These are phyloP conservation scores for Neoscelio sp. DNA, from an alignment of 2,888 invertebrate genomes.

Conservation along the genomic window DNA sequence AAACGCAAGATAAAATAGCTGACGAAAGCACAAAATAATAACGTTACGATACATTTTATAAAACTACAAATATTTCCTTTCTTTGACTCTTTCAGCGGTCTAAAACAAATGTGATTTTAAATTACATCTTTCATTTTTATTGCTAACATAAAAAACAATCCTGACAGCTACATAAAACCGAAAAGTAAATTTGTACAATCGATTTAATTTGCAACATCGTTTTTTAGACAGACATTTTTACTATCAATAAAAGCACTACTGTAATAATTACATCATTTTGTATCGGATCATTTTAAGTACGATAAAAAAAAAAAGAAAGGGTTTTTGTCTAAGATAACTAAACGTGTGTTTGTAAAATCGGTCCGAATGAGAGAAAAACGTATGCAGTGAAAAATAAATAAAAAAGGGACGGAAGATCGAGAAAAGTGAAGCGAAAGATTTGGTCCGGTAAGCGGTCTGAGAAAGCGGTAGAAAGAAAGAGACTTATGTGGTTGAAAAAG, in stretches of 20 bases:
- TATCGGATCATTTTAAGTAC: slow-evolving; percentile 15
- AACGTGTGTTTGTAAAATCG: slow-evolving; percentile 50
- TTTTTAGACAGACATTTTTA: slow-evolving; percentile 42
- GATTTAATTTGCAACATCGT: slow-evolving; percentile 26
- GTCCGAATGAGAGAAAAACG: slow-evolving; percentile 1
- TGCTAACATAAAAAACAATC: slow-evolving; percentile 5
- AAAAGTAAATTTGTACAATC: slow-evolving; percentile 39
- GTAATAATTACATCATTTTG: slow-evolving; percentile 55
- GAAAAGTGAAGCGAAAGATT: slow-evolving; percentile 28
- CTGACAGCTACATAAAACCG: slow-evolving; percentile 18
- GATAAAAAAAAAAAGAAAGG: neutral
- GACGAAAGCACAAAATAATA: too few species aligned
- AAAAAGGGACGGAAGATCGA: slow-evolving; percentile 4
- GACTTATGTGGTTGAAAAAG: slow-evolving; percentile 57
- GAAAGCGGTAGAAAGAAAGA: slow-evolving; percentile 53
- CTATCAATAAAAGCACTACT: slow-evolving; percentile 34
- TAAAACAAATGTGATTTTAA: slow-evolving; percentile 2
- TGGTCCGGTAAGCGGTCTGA: slow-evolving; percentile 17
- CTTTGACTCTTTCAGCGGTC: too few species aligned
- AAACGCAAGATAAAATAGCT: neutral
- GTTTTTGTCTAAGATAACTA: slow-evolving; percentile 51
- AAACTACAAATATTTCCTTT: neutral
- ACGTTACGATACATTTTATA: neutral
- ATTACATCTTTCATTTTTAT: slow-evolving; percentile 7
- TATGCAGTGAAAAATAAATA: neutral